phyloP scores from a whole-genome alignment of 1,140 invertebrate species.

The Condylostylus longicornis region DNA sequence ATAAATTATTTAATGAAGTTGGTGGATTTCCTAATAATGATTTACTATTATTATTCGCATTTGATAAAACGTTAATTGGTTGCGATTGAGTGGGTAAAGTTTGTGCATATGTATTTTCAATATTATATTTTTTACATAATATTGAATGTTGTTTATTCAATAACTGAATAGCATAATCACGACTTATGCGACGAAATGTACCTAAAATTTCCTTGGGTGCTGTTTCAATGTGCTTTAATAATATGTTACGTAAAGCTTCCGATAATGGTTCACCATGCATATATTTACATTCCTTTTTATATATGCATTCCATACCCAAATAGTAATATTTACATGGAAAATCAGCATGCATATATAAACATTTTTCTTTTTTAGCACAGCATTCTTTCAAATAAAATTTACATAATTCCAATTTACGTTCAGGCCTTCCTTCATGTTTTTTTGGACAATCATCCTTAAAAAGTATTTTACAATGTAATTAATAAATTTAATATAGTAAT shows the following conservation, averaged over 20 bases:
- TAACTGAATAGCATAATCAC: conserved; percentile 56
- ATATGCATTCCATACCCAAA: conserved; percentile 72
- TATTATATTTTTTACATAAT: conserved; percentile 39
- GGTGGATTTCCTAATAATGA: conserved; percentile 3
- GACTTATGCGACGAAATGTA: conserved; percentile 64
- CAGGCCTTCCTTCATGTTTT: conserved; percentile 67
- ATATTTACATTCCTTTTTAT: conserved; percentile 76
- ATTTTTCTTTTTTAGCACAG: conserved; percentile 89
- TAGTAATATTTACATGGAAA: conserved; percentile 97
- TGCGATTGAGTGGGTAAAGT: conserved; percentile 9
- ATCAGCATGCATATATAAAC: conserved; percentile 91
- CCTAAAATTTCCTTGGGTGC: conserved; percentile 80
- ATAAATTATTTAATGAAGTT: not conserved
- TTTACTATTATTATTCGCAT: conserved; percentile 7
- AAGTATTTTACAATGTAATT: too few relatives aligned
- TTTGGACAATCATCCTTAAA: conserved; percentile 63
- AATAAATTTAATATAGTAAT: not conserved
- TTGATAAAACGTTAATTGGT: conserved; percentile 9
- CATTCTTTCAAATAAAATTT: conserved; percentile 94
- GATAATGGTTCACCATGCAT: conserved; percentile 72
- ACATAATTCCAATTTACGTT: conserved; percentile 83
- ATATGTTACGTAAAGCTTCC: conserved; percentile 49
- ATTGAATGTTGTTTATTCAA: conserved; percentile 52
- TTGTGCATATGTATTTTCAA: conserved; percentile 12
- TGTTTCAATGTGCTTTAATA: conserved; percentile 73